These are phyloP conservation scores for Caenorhabditis imperialis DNA, from an alignment of 2,888 invertebrate species.

Conservation along the genomic window DNA sequence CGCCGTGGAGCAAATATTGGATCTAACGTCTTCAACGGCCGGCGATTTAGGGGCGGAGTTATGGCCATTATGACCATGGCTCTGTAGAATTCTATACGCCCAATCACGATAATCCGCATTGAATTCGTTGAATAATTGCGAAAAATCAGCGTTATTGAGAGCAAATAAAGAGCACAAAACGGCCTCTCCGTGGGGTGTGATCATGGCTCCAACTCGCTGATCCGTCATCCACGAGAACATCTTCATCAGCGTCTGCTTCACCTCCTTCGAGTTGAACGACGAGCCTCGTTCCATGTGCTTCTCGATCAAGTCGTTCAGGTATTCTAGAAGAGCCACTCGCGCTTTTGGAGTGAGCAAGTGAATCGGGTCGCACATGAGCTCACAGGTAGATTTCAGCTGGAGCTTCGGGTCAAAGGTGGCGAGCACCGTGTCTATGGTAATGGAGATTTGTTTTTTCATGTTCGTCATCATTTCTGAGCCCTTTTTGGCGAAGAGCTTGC, in stretches of 20 bases:
- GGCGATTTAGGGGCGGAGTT: neutral
- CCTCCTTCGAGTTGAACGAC: constrained; percentile 28
- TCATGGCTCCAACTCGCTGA: constrained; percentile 14
- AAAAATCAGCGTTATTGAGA: constrained; percentile 46
- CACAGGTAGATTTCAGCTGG: constrained; percentile 30
- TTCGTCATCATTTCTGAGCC: constrained; percentile 29
- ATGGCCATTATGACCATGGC: constrained; percentile 33
- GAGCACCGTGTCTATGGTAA: constrained; percentile 31
- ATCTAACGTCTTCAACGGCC: constrained; percentile 13
- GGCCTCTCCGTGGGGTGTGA: constrained; percentile 29
- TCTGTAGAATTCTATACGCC: constrained; percentile 40
- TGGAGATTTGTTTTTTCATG: constrained; percentile 28
- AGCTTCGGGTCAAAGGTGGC: constrained; percentile 29
- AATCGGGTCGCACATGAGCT: constrained; percentile 46
- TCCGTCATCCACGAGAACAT: constrained; percentile 53
- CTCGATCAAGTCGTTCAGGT: constrained; percentile 30
- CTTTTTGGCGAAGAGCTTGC: constrained; percentile 39
- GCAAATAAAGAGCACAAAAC: constrained; percentile 44
- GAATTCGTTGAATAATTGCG: constrained; percentile 43
- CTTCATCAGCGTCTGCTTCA: constrained; percentile 31
- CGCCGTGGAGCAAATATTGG: constrained; percentile 29
- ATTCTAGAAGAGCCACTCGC: constrained; percentile 37
- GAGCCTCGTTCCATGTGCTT: constrained; percentile 41
- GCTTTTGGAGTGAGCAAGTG: constrained; percentile 43
- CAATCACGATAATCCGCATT: constrained; percentile 45